Conservation (phyloP, 1,140 invertebrate species). For the Acromyrmex echinatior region DNA sequence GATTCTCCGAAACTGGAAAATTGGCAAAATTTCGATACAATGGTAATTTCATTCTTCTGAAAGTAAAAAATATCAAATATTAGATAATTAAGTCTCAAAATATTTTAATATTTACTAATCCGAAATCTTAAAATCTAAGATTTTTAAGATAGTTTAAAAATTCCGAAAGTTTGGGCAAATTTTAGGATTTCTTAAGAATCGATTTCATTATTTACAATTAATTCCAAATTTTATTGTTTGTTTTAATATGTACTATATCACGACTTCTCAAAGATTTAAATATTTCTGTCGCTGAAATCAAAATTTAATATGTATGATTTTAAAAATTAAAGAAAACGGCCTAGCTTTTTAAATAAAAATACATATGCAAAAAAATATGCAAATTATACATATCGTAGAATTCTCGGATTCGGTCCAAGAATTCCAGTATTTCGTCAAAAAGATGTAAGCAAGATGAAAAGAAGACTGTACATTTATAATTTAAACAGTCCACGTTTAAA, state of each 20-base stretch:
- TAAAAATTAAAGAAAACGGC: slow-evolving; percentile 18
- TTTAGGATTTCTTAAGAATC: background rate
- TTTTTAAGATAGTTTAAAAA: background rate
- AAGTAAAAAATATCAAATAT: background rate
- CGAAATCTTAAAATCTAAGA: background rate
- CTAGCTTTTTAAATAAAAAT: background rate
- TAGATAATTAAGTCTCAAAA: background rate
- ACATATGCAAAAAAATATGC: background rate
- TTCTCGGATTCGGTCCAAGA: slow-evolving; percentile 37
- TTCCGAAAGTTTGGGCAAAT: background rate
- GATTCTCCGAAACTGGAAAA: slow-evolving; percentile 2
- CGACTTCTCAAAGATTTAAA: background rate
- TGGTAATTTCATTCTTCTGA: background rate
- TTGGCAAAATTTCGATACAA: background rate
- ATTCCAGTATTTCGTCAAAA: slow-evolving; percentile 11
- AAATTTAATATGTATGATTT: background rate
- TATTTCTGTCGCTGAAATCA: background rate
- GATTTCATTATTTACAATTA: background rate
- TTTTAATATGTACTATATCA: background rate
- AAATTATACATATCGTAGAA: slow-evolving; percentile 22
- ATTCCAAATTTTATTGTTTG: background rate
- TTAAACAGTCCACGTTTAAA: slow-evolving; percentile 23
- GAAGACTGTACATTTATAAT: slow-evolving; percentile 46
- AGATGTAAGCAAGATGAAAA: slow-evolving; percentile 10
- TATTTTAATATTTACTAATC: background rate